Conservation (phyloP, 1,140 invertebrate genomes). For the Octopus bimaculoides region DNA sequence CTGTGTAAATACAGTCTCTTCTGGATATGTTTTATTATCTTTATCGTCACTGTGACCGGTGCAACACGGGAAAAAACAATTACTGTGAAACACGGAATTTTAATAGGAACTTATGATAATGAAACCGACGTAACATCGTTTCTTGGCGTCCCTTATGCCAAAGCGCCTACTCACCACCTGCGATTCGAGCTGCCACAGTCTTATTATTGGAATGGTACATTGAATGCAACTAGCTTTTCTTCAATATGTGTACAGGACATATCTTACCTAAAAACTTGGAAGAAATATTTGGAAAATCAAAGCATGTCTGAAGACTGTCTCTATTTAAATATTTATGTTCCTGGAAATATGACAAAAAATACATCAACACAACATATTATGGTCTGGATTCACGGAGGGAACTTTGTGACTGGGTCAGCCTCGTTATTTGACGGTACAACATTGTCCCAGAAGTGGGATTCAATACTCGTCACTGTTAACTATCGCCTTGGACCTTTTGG, state of each 20-base stretch:
- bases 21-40: not conserved
- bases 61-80: not conserved
- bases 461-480: constrained; percentile 89
- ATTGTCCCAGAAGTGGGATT: constrained; percentile 57
- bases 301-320: constrained; percentile 76
- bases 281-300: not conserved
- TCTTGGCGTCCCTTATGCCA: not conserved
- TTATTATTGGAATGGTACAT: not conserved
- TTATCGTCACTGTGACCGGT: not conserved
- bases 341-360: constrained; percentile 46
- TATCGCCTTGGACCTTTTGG: constrained; percentile 83
- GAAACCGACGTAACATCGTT: not conserved
- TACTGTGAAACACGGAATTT: not conserved
- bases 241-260: not conserved
- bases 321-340: constrained; percentile 88
- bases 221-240: not conserved
- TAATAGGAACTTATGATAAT: not conserved
- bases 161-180: not conserved
- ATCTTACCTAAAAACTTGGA: not conserved
- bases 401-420: constrained; percentile 25
- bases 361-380: constrained; percentile 22
- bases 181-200: not conserved
- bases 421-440: too few species aligned
- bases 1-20: not conserved
- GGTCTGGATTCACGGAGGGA: constrained; percentile 37